phyloP scores from a whole-genome alignment of 2,113 vertebrate genomes.

The Dissostichus mawsoni region DNA sequence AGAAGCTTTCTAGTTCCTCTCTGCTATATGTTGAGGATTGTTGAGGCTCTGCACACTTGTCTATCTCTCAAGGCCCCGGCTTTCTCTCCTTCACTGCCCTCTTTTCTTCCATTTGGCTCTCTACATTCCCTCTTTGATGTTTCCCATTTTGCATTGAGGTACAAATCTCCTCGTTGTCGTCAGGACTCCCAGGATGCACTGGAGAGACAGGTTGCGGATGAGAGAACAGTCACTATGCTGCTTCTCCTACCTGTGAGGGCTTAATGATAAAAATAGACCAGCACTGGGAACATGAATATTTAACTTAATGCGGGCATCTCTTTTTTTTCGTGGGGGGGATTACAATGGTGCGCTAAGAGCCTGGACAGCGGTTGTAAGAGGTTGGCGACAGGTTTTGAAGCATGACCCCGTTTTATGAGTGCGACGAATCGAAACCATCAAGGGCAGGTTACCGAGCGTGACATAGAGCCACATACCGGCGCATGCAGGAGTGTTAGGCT shows the following conservation, averaged over 20 bases:
- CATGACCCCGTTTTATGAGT: slow-evolving; percentile 51
- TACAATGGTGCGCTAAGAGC: slow-evolving; percentile 43
- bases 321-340: slow-evolving; percentile 23
- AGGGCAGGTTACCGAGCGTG: slow-evolving; percentile 44
- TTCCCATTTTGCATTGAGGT: slow-evolving; percentile 36
- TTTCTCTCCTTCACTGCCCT: slow-evolving; percentile 30
- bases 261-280: slow-evolving; percentile 81
- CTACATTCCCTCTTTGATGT: slow-evolving; percentile 27
- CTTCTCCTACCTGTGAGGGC: slow-evolving; percentile 75
- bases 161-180: slow-evolving; percentile 41
- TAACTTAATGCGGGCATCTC: slow-evolving; percentile 80
- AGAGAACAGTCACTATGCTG: slow-evolving; percentile 69
- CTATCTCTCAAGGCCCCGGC: slow-evolving; percentile 24
- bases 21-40: slow-evolving; percentile 24
- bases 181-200: slow-evolving; percentile 56
- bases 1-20: slow-evolving; percentile 17
- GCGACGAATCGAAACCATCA: slow-evolving; percentile 37
- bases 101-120: slow-evolving; percentile 23
- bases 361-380: slow-evolving; percentile 28
- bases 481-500: slow-evolving; percentile 29
- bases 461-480: slow-evolving; percentile 25
- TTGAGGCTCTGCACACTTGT: slow-evolving; percentile 16
- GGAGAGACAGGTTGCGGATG: slow-evolving; percentile 68
- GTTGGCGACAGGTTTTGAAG: slow-evolving; percentile 22
- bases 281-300: slow-evolving; percentile 80